Evolutionary conservation across 2,797 vertebrate species (phyloP).

Genomic region (Ctenopoma kingsleyae): DNA sequence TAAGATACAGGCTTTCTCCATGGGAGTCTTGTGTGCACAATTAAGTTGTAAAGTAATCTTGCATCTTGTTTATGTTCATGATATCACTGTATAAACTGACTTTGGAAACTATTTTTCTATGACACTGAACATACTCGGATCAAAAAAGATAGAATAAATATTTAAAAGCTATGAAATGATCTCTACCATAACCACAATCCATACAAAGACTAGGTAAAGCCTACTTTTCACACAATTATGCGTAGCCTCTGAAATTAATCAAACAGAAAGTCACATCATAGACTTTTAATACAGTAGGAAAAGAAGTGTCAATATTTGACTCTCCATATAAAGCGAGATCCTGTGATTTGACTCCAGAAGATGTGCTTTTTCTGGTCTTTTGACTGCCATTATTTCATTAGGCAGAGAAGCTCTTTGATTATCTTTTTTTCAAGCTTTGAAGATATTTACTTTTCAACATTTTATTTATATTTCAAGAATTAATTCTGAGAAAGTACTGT

Average conservation of each 20-base stretch:
- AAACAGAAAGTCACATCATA: background rate
- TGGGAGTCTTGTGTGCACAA: slow-evolving; percentile 3
- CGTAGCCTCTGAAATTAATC: background rate
- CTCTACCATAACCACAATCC: no score
- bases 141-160: background rate
- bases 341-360: slow-evolving; percentile 31
- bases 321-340: background rate
- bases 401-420: slow-evolving; percentile 12
- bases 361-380: slow-evolving; percentile 44
- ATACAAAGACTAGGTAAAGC: background rate
- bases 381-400: slow-evolving; percentile 49
- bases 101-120: slow-evolving; percentile 1
- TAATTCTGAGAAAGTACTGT: background rate
- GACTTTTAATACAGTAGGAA: no score
- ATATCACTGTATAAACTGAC: background rate
- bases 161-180: background rate
- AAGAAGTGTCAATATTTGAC: background rate
- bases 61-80: slow-evolving; percentile 7
- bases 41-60: slow-evolving; percentile 6
- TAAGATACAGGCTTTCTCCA: background rate
- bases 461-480: slow-evolving; percentile 11
- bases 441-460: slow-evolving; percentile 21
- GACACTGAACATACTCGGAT: background rate
- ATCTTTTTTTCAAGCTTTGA: slow-evolving; percentile 22
- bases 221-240: background rate